These are phyloP conservation scores for Sinocyclocheilus anshuiensis DNA, from an alignment of 2,113 vertebrate genomes.

Conservation along the genomic window DNA sequence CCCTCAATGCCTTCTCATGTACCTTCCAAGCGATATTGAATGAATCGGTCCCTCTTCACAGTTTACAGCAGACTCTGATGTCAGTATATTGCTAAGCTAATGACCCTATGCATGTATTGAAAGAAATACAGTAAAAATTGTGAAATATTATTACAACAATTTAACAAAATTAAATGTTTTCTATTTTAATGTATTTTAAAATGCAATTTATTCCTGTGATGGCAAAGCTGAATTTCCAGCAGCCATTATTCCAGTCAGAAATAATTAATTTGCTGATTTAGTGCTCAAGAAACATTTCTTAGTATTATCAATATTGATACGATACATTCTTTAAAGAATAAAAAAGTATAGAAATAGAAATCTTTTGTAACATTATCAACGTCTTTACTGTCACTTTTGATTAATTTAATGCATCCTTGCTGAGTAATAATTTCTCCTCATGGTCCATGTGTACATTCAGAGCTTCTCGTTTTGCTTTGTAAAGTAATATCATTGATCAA, in stretches of 20 bases:
- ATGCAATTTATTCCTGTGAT: background rate
- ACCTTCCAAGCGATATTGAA: background rate
- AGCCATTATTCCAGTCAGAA: too few species aligned
- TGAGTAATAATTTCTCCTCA: background rate
- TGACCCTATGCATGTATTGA: background rate
- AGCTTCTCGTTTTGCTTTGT: background rate
- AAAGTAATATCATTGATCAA: background rate
- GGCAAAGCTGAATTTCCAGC: background rate
- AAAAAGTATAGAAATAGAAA: background rate
- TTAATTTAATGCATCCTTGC: background rate
- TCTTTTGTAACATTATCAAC: background rate
- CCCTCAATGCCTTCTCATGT: constrained; percentile 16
- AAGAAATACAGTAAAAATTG: background rate
- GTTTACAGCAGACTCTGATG: background rate
- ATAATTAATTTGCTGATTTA: too few species aligned
- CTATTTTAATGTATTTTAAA: background rate
- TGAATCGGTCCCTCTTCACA: background rate
- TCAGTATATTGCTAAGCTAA: background rate
- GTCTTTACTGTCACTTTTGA: background rate
- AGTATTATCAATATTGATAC: background rate
- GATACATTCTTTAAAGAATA: background rate
- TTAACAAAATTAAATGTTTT: background rate
- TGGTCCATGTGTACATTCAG: background rate
- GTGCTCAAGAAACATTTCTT: too few species aligned
- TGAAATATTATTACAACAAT: background rate